Conservation (phyloP, 2,113 vertebrate species). For the Peromyscus californicus region DNA sequence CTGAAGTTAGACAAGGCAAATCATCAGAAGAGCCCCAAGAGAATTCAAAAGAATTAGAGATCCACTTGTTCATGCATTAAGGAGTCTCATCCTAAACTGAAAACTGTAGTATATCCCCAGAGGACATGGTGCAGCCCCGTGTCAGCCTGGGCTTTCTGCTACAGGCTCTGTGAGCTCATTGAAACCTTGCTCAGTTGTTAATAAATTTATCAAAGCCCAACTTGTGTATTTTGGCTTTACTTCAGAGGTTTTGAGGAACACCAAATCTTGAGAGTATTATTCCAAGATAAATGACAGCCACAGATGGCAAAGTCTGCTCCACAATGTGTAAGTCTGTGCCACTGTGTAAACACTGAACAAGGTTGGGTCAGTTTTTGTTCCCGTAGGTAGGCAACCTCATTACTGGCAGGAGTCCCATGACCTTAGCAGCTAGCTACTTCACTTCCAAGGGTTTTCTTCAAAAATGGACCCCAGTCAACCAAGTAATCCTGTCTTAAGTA, state of each 20-base stretch:
- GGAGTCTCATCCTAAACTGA: not conserved
- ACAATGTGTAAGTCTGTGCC: not conserved
- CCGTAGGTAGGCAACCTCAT: not conserved
- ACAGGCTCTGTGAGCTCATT: not conserved
- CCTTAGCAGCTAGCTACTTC: not conserved
- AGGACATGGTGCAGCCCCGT: not conserved
- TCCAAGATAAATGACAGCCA: conserved; percentile 13
- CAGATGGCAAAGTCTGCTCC: not conserved
- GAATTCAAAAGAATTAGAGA: not conserved
- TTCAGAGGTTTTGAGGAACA: conserved; percentile 16
- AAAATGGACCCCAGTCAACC: not conserved
- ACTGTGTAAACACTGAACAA: not conserved
- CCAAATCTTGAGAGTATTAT: conserved; percentile 15
- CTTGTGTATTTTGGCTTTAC: conserved; percentile 33
- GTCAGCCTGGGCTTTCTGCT: not conserved
- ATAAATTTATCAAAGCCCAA: conserved; percentile 30
- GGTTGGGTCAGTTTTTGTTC: not conserved
- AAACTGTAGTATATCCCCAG: not conserved
- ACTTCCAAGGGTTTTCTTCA: not conserved
- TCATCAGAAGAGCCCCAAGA: not conserved
- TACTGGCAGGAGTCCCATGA: not conserved
- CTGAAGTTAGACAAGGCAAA: not conserved
- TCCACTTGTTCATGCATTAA: not conserved
- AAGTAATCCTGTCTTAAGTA: not conserved
- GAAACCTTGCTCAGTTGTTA: not conserved